phyloP scores from a whole-genome alignment of 2,113 vertebrate genomes.

The Dolichallabes microphthalmus region DNA sequence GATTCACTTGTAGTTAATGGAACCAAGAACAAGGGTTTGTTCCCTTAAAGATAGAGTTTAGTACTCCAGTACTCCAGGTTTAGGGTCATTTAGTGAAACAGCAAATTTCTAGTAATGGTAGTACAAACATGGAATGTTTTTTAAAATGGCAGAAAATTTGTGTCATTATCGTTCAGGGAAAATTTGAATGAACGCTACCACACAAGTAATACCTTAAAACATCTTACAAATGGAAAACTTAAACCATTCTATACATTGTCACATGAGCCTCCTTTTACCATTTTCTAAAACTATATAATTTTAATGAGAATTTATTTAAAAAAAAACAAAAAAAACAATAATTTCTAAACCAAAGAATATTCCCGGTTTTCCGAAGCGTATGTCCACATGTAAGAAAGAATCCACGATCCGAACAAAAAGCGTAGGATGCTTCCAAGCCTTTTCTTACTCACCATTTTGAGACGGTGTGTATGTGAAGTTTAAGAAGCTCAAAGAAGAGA shows the following conservation, averaged over 20 bases:
- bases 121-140: background rate
- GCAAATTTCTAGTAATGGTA: background rate
- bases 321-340: background rate
- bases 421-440: conserved; percentile 7
- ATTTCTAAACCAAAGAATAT: background rate
- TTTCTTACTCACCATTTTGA: conserved; percentile 76
- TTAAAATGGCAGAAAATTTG: too few relatives aligned
- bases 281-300: background rate
- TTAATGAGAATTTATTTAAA: background rate
- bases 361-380: background rate
- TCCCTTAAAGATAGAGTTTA: background rate
- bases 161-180: background rate
- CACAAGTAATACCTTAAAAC: background rate
- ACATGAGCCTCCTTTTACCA: background rate
- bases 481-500: conserved; percentile 69
- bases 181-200: background rate
- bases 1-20: background rate
- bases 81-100: background rate
- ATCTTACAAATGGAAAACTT: background rate
- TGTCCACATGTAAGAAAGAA: background rate
- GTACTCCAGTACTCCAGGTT: background rate
- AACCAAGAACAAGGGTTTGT: background rate
- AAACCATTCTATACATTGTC: too few relatives aligned
- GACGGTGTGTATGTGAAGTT: conserved; percentile 67
- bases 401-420: background rate